These are phyloP conservation scores for Toxotes jaculatrix DNA, from an alignment of 2,113 vertebrate genomes.

Conservation along the genomic window DNA sequence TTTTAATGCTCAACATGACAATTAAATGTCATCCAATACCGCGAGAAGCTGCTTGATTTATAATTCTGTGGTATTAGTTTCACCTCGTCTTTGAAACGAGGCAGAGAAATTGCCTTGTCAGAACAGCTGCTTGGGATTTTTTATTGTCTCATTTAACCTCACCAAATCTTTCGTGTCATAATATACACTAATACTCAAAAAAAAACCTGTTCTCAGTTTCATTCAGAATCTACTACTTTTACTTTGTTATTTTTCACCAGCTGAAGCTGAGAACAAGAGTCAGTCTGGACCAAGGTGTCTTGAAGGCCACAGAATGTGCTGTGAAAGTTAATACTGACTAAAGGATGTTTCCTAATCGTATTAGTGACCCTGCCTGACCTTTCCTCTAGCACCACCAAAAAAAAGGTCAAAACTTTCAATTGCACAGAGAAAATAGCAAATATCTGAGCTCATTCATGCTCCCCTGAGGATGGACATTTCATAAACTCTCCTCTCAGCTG, in stretches of 20 bases:
- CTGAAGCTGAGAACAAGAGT: background rate
- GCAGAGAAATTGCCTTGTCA: background rate
- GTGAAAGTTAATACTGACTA: background rate
- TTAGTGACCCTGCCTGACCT: background rate
- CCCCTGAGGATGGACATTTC: background rate
- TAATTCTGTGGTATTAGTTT: background rate
- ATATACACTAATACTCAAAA: background rate
- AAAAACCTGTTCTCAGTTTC: background rate
- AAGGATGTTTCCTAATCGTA: background rate
- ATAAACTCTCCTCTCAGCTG: background rate
- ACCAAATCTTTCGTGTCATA: background rate
- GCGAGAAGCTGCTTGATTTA: slow-evolving; percentile 24
- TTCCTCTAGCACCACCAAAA: background rate
- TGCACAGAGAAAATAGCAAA: background rate
- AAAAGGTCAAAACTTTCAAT: background rate
- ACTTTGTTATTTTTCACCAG: background rate
- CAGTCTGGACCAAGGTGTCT: background rate
- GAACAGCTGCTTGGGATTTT: background rate
- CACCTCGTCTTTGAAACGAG: background rate
- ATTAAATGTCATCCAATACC: slow-evolving; percentile 37
- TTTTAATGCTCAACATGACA: slow-evolving; percentile 34
- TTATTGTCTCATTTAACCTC: background rate
- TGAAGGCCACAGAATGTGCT: background rate
- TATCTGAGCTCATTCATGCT: background rate
- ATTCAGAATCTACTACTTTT: background rate